Conservation (phyloP, 2,888 invertebrate species). For the Heteropelma amictum region DNA sequence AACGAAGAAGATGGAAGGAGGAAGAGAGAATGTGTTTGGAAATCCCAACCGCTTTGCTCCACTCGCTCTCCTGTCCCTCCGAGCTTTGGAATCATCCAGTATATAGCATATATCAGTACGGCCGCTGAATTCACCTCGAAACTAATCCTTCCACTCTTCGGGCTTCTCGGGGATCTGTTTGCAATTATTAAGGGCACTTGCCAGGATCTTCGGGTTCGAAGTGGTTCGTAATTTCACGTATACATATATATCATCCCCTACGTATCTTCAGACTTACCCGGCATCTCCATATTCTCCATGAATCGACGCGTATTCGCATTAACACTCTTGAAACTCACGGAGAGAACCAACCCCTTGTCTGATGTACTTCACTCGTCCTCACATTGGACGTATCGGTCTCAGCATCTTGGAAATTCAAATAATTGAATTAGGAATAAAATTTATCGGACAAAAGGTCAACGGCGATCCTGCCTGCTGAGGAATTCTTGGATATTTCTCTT, state of each 20-base stretch:
- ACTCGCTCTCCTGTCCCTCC: constrained; percentile 14
- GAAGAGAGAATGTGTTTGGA: constrained; percentile 35
- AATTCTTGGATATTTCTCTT: constrained; percentile 56
- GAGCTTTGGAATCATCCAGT: constrained; percentile 13
- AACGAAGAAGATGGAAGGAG: background rate
- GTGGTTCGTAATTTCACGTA: constrained; percentile 55
- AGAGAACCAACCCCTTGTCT: constrained; percentile 57
- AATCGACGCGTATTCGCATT: constrained; percentile 53
- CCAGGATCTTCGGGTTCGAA: constrained; percentile 59
- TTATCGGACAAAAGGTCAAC: background rate
- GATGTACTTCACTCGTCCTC: constrained; percentile 22
- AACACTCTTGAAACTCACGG: constrained; percentile 55
- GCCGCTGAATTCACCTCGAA: constrained; percentile 41
- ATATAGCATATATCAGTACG: constrained; percentile 22
- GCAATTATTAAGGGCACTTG: constrained; percentile 65
- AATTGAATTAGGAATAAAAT: background rate
- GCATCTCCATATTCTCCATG: background rate
- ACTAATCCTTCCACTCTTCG: constrained; percentile 57
- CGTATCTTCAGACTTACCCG: constrained; percentile 28
- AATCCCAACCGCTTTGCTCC: constrained; percentile 40
- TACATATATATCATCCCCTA: constrained; percentile 31
- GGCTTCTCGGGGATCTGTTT: constrained; percentile 58
- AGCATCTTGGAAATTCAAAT: constrained; percentile 7
- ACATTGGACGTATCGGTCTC: background rate
- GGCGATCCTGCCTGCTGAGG: constrained; percentile 54